phyloP scores from a whole-genome alignment of 2,113 vertebrate genomes.

The Bos javanicus region DNA sequence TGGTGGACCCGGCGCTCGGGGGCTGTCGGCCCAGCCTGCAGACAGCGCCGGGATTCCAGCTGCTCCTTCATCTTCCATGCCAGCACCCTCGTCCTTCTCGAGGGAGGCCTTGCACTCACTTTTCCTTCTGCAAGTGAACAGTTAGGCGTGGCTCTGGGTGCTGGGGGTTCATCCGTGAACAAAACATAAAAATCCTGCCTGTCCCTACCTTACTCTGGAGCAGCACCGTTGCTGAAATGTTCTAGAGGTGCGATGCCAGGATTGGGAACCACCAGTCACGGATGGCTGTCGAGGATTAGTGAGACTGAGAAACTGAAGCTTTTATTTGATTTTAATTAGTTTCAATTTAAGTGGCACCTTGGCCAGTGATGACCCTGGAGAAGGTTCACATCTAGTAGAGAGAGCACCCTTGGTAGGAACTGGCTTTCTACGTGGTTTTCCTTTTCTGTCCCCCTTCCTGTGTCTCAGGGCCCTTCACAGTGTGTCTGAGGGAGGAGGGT shows the following conservation, averaged over 20 bases:
- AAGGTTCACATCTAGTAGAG: fast-evolving
- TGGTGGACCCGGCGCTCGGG: background rate
- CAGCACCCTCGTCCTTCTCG: fast-evolving
- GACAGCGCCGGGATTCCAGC: background rate
- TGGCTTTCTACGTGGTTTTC: fast-evolving
- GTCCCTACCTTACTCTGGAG: fast-evolving
- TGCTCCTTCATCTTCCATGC: fast-evolving
- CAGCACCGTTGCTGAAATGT: fast-evolving
- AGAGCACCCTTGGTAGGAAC: fast-evolving
- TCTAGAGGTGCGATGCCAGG: background rate
- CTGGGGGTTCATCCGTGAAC: background rate
- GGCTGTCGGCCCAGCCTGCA: fast-evolving
- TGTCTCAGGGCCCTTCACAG: fast-evolving
- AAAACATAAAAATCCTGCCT: background rate
- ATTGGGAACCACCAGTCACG: background rate
- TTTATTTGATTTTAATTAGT: background rate
- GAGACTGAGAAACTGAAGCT: fast-evolving
- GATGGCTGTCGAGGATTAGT: background rate
- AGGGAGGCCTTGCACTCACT: background rate
- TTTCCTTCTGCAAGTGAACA: fast-evolving
- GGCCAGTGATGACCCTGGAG: background rate
- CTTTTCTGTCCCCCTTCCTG: fast-evolving
- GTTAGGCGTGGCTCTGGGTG: background rate
- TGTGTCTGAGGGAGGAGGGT: background rate
- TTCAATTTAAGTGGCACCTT: background rate